Conservation (phyloP, 1,140 invertebrate species). For the Pachypsylla venusta region DNA sequence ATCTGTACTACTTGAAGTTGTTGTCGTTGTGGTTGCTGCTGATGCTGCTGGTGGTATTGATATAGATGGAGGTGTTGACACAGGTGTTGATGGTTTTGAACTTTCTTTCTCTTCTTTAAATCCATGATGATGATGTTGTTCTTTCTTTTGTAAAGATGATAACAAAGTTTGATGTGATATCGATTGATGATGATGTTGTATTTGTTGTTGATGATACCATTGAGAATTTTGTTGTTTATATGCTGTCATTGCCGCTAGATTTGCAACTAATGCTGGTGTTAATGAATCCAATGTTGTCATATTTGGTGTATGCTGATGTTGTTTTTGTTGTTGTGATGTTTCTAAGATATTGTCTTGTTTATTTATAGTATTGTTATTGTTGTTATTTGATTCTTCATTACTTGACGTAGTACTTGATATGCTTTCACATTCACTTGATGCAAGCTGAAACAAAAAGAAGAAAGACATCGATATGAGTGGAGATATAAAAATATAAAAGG, state of each 20-base stretch:
- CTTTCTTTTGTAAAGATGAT: no score
- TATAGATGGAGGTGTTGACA: background rate
- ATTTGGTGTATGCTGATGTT: slow-evolving; percentile 23
- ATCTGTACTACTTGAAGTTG: slow-evolving; percentile 37
- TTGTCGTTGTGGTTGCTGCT: slow-evolving; percentile 18
- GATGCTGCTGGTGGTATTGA: slow-evolving; percentile 22
- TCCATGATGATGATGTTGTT: no score
- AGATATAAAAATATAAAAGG: no score
- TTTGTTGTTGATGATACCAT: background rate
- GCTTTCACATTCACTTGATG: slow-evolving; percentile 3
- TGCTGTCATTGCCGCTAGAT: background rate
- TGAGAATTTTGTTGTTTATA: background rate
- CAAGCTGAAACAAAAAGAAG: background rate
- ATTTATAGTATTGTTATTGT: background rate
- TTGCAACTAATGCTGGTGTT: slow-evolving; percentile 27
- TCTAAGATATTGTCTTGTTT: background rate
- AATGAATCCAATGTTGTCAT: slow-evolving; percentile 33
- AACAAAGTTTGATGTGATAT: no score
- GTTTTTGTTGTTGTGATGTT: background rate
- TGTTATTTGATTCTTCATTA: background rate
- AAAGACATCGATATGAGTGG: background rate
- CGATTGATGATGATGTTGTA: no score
- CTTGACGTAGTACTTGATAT: background rate
- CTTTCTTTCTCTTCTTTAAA: no score
- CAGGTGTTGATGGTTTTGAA: background rate